Conservation (phyloP, 2,113 vertebrate species). For the Arenaria interpres region DNA sequence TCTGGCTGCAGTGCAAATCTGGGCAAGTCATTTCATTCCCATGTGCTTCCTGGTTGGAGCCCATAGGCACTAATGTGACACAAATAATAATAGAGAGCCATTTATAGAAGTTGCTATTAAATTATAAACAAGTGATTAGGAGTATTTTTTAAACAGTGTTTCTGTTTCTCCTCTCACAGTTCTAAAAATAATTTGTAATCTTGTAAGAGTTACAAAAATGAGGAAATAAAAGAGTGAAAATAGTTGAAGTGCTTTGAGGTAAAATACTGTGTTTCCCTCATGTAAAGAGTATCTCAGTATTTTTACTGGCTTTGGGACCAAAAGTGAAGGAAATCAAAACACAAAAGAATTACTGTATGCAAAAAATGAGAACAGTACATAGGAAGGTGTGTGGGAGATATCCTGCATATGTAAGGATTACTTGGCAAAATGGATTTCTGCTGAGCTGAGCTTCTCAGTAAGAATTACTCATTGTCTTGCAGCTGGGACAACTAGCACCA, state of each 20-base stretch:
- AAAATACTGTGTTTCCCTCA: neutral
- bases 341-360: neutral
- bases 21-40: constrained; percentile 18
- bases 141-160: neutral
- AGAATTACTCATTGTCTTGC: constrained; percentile 18
- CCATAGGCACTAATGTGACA: neutral
- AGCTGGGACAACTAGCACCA: neutral
- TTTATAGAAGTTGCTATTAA: neutral
- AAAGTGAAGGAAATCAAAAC: constrained; percentile 28
- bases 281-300: neutral
- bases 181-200: neutral
- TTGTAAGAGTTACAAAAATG: neutral
- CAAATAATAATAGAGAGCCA: neutral
- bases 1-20: neutral
- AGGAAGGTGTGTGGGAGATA: neutral
- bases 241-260: neutral
- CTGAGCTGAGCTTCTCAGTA: constrained; percentile 2
- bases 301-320: neutral
- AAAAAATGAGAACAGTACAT: neutral
- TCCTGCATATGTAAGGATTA: neutral
- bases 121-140: neutral
- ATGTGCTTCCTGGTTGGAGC: neutral
- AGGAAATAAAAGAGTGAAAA: constrained; percentile 8
- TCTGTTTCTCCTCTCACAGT: neutral
- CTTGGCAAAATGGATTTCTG: constrained; percentile 29